Evolutionary conservation across 2,797 vertebrate species (phyloP).

Genomic region (Neosilurus hyrtlii): DNA sequence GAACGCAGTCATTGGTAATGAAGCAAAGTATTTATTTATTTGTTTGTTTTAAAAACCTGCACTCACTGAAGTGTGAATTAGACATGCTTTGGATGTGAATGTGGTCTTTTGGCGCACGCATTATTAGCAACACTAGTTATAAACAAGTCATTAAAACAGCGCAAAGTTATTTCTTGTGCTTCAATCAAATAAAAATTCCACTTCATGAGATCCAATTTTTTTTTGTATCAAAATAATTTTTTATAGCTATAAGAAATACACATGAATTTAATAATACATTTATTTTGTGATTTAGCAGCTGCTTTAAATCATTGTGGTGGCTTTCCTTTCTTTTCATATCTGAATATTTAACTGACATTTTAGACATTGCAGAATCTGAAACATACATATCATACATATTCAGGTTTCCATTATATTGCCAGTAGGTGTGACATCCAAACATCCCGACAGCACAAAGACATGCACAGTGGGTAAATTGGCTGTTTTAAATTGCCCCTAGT

Average conservation of each 20-base stretch:
- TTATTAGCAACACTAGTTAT: slow-evolving; percentile 1
- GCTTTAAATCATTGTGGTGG: background rate
- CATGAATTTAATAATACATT: background rate
- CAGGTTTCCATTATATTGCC: too few relatives aligned
- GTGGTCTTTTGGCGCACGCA: background rate
- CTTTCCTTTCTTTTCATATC: background rate
- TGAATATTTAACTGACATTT: background rate
- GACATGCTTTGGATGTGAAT: background rate
- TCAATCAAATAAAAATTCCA: slow-evolving; percentile 9
- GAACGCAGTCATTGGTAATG: slow-evolving; percentile 50
- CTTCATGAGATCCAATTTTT: background rate
- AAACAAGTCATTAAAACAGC: slow-evolving; percentile 15
- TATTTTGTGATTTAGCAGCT: background rate
- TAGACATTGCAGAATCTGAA: background rate
- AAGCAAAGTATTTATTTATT: slow-evolving; percentile 40
- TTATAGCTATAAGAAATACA: background rate
- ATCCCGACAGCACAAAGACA: background rate
- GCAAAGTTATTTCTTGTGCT: background rate
- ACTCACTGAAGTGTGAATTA: slow-evolving; percentile 22
- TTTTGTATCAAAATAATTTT: background rate
- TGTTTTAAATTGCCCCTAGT: too few relatives aligned
- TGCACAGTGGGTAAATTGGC: too few relatives aligned
- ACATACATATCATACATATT: background rate
- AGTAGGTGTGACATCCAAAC: background rate
- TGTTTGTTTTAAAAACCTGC: background rate